Conservation (phyloP, 2,113 vertebrate species). For the Cranoglanis bouderius region DNA sequence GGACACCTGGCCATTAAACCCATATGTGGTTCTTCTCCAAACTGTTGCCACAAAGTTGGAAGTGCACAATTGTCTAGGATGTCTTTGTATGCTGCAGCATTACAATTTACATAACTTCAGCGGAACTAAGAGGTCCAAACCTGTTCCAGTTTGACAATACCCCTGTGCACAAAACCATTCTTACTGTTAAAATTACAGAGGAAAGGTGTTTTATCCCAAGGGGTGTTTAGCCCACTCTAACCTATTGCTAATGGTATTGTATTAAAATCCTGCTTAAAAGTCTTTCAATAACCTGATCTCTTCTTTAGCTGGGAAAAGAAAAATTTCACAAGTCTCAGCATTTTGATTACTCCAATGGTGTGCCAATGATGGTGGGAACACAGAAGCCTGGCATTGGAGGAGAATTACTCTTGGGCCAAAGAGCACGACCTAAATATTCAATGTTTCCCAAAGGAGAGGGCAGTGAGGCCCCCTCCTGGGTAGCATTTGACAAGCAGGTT, state of each 20-base stretch:
- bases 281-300: not conserved
- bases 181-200: not conserved
- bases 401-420: constrained; percentile 74
- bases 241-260: not conserved
- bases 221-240: not conserved
- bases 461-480: constrained; percentile 76
- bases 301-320: constrained; percentile 78
- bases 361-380: constrained; percentile 73
- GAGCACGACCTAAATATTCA: constrained; percentile 68
- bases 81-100: not conserved
- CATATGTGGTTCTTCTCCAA: not conserved
- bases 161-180: not conserved
- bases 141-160: not conserved
- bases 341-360: constrained; percentile 77
- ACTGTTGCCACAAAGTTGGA: not conserved
- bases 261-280: not conserved
- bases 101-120: not conserved
- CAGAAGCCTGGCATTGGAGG: constrained; percentile 86
- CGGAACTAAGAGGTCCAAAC: not conserved
- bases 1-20: not conserved
- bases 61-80: not conserved
- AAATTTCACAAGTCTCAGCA: constrained; percentile 88
- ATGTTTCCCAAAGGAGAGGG: constrained; percentile 71
- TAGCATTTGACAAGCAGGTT: constrained; percentile 92
- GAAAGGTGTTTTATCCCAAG: not conserved